Evolutionary conservation across 64 coral and sea anemone species (phyloP), one percentile per base, ranked within the genome.

Genomic region (Pocillopora damicornis): DNA sequence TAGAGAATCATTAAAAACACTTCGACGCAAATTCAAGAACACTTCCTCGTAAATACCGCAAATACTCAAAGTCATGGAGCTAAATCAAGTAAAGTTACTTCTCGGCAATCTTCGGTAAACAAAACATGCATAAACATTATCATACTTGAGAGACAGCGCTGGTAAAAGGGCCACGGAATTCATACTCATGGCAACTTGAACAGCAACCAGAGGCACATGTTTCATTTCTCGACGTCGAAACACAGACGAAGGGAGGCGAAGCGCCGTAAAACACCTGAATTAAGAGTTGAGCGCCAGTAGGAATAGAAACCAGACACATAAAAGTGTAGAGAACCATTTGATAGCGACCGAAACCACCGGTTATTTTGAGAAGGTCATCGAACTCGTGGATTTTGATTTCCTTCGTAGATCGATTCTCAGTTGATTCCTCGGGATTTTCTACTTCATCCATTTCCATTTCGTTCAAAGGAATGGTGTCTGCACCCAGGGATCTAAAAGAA

Each of bases 261-360:
- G 91, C 91, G 11, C 78, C 91, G 37, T 93, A 93, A 62, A 93
- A 93, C 23, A 89, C 79, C 64, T 88, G 86, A 15, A 88, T 79
- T 66, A 93, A 86, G 59, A 87, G 59, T 30, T 87, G 79, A 15
- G 85, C 59, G 6, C 91, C 91, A 0, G 77, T 82, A 0, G 91
- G 91, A 61, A 93, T 75, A 1, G 78, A 88, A 30, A 93, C 59
- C 56, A 88, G 12, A 15, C 79, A 93, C 37, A 85, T 76, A 18
- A 93, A 89, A 5, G 36, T 15, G 8, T 77, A 93, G 0, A 93
- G 60, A 6, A 35, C 73, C 20, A 84, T 37, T 14, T 79, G 87
- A 58, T 82, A 93, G 9, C 91, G 78, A 35, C 91, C 87, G 18
- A 93, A 81, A n/a, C 91, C 91, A n/a, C 91, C 91, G 45, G 82